These are phyloP conservation scores for Trachelipus rathkii DNA, from an alignment of 1,140 invertebrate species.

Conservation along the genomic window DNA sequence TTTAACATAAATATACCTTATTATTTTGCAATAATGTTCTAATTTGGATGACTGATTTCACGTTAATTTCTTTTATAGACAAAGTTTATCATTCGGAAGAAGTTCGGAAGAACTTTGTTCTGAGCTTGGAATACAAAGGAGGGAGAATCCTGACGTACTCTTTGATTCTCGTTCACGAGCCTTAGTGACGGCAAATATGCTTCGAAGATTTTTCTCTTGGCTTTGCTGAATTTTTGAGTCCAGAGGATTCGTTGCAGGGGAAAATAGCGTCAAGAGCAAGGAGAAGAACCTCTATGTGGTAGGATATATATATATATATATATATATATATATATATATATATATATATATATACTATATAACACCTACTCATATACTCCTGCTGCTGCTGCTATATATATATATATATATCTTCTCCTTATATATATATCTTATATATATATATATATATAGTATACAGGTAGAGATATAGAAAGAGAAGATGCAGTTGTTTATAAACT, in stretches of 20 bases:
- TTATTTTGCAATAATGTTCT: no score
- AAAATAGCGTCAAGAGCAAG: neutral
- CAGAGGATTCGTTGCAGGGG: neutral
- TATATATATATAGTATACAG: no score
- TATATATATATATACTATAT: no score
- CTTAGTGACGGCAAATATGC: constrained; percentile 57
- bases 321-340: no score
- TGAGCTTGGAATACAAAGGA: constrained; percentile 48
- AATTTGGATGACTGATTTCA: no score
- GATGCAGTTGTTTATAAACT: no score
- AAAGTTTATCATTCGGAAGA: constrained; percentile 50
- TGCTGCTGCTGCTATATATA: no score
- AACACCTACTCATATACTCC: no score
- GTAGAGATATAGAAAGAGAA: no score
- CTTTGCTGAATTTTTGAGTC: constrained; percentile 52
- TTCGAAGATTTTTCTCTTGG: constrained; percentile 58
- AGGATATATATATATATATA: neutral
- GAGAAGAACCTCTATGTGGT: neutral
- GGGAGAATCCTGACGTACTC: constrained; percentile 54
- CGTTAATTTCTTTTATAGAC: neutral
- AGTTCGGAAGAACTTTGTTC: constrained; percentile 52
- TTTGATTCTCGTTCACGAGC: constrained; percentile 57
- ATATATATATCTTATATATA: no score
- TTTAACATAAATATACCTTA: no score
- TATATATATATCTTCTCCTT: no score